Percentiles rank a stretch among this genome's conserved stretches.
Conservation (phyloP, 2,797 vertebrate species). For the Tapirus indicus region DNA sequence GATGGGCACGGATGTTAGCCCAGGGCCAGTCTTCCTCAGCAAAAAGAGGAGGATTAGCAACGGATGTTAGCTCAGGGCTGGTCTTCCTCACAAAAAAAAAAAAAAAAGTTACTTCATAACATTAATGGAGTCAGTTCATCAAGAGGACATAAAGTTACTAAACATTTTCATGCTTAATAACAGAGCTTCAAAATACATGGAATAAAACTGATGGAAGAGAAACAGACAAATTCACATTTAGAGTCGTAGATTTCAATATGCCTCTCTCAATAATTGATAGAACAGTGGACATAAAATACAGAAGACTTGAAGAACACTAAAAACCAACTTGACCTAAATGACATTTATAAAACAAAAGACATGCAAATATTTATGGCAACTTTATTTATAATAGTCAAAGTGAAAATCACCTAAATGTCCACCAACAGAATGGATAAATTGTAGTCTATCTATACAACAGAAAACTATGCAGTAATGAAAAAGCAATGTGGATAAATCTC, state of each 20-base stretch:
- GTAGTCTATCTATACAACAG: fast-evolving
- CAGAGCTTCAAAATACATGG: not conserved
- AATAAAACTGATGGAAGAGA: too few species aligned
- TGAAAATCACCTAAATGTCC: not conserved
- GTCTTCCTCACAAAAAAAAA: too few species aligned
- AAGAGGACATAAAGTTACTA: not conserved
- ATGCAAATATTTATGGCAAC: too few species aligned
- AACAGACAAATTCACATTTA: fast-evolving
- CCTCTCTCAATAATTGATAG: not conserved
- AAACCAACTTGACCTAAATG: not conserved
- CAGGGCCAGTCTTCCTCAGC: too few species aligned
- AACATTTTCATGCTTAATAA: not conserved
- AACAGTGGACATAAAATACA: not conserved
- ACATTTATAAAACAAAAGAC: not conserved
- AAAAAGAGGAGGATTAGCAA: too few species aligned
- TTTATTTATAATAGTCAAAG: not conserved
- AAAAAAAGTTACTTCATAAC: too few species aligned
- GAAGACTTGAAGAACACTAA: not conserved
- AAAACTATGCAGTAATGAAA: fast-evolving
- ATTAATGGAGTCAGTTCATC: too few species aligned
- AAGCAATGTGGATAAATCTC: fast-evolving
- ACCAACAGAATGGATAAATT: not conserved
- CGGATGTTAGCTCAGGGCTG: too few species aligned
- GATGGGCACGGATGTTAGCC: too few species aligned
- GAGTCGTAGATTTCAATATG: not conserved